Percentiles rank a stretch among this genome's conserved stretches.
phyloP scores from a whole-genome alignment of 2,888 invertebrate species.

The Argyresthia goedartella region DNA sequence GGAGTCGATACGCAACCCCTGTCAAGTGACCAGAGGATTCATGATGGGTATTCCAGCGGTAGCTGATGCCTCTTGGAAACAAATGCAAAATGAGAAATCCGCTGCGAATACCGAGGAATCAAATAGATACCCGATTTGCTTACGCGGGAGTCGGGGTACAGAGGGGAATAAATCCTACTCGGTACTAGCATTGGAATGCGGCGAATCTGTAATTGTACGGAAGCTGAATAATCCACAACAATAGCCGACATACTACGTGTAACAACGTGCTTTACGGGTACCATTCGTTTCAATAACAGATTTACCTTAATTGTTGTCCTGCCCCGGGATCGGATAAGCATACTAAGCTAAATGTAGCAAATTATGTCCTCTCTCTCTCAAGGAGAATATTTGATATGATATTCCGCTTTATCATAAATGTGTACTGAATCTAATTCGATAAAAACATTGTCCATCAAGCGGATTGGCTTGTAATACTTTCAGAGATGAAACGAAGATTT shows the following conservation, averaged over 20 bases:
- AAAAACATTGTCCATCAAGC: neutral
- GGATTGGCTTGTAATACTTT: neutral
- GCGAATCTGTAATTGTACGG: neutral
- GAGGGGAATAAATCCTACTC: neutral
- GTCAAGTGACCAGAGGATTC: constrained; percentile 5
- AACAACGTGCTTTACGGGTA: too few species aligned
- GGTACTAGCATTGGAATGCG: neutral
- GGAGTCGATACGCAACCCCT: constrained; percentile 2
- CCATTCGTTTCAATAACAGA: too few species aligned
- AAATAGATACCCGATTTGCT: constrained; percentile 17
- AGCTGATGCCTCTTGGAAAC: neutral
- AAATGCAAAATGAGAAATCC: constrained; percentile 6
- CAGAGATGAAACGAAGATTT: neutral
- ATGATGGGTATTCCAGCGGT: constrained; percentile 2
- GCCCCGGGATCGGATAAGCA: too few species aligned
- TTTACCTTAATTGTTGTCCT: too few species aligned
- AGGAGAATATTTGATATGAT: too few species aligned
- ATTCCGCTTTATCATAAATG: too few species aligned
- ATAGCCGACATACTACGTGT: neutral
- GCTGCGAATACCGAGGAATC: constrained; percentile 23
- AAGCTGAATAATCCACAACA: neutral
- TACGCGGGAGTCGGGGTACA: constrained; percentile 5
- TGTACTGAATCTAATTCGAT: neutral
- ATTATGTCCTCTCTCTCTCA: too few species aligned
- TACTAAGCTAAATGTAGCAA: too few species aligned